Base-by-base conservation (phyloP, 2,113 vertebrate species). In the Pelobates fuscus region DNA sequence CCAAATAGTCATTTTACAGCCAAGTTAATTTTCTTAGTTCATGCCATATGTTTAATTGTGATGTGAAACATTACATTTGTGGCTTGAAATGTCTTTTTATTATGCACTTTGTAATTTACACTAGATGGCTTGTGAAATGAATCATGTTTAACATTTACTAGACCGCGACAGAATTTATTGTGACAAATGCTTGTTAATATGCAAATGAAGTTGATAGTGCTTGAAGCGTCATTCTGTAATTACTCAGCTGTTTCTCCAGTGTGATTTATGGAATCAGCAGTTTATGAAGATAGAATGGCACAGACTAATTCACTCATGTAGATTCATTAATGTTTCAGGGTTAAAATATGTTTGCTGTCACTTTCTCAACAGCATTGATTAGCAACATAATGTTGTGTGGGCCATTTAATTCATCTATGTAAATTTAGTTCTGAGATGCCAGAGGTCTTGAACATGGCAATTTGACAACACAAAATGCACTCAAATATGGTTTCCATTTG, bases 201-300 rank as follows among this genome's bases (percentile, higher is more conserved):
- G 84, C 70, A 90, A 86, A 87, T 86, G 76, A 86, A 37, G 46
- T 67, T 71, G 67, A 41, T 69, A 70, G 71, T 67, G 62, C 81
- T 86, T 84, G 63, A 80, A 75, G 81, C 78, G 77, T 83, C 76
- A 76, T 83, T 74, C 77, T 76, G 57, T 82, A 88, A 89, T 87
- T 90, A 87, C 80, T 90, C 78, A 85, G 72, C 81, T 88, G 68
- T 82, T 88, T 85, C 81, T 84, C 70, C 78, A 84, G 59, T 78
- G 55, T 87, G 85, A 89, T 87, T 87, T 86, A 86, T 88, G 85
- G 87, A 89, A 88, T 91, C 81, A 89, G 84, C 83, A 86, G 78
- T 84, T 89, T 86, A 78, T 69, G 46, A 85, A 81, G 81, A 88
- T 62, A n/a, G 77, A 90, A 81, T 79, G 64, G 63, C 67, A 78